Evolutionary conservation across 2,113 vertebrate species (phyloP), one percentile per base, ranked within the genome.

Genomic region (Proterorhinus semilunaris): DNA sequence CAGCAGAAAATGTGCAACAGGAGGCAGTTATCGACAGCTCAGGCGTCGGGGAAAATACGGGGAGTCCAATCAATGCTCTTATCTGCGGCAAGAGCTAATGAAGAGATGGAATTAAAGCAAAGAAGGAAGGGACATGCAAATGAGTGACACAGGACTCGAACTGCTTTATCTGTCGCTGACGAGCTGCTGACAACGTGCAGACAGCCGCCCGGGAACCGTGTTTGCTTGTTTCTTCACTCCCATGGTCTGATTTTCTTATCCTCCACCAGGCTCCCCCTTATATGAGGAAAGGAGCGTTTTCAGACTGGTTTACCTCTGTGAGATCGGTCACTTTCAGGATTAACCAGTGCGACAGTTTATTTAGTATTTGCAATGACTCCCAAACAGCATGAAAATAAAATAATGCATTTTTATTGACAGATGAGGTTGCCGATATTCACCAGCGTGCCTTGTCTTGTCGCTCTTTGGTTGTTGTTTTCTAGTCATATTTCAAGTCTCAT

Each of bases 21-120:
- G 82, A 86, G 75, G 68, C 79, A 86, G 76, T 80, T 88, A 89
- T 91, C 86, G 91, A 90, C 88, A 86, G 75, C 79, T 79, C 66
- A 83, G 83, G 83, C 75, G 75, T 71, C 27, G 69, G 74, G 74
- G 83, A 71, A 88, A 87, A 89, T 80, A 83, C 76, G 87, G 83
- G 81, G 86, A 82, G 82, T 86, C 79, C 75, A 62, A 92, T 93
- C 91, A 91, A 92, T 91, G 83, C 81, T 86, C 87, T 92, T 91
- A 92, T 93, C 92, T 85, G 69, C 65, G 66, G 69, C 83, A 88
- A 87, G 88, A 90, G 91, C 90, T 92, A 92, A 92, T 92, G 79
- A 85, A 86, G 83, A 87, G 88, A 88, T 88, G 90, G 78, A 86
- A 89, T 65, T 66, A 75, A 55, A 74, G 79, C 66, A 76, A 71